Percentiles rank a stretch among this genome's conserved stretches.
Conservation (phyloP, 2,888 invertebrate genomes). For the Augochlorella aurata region DNA sequence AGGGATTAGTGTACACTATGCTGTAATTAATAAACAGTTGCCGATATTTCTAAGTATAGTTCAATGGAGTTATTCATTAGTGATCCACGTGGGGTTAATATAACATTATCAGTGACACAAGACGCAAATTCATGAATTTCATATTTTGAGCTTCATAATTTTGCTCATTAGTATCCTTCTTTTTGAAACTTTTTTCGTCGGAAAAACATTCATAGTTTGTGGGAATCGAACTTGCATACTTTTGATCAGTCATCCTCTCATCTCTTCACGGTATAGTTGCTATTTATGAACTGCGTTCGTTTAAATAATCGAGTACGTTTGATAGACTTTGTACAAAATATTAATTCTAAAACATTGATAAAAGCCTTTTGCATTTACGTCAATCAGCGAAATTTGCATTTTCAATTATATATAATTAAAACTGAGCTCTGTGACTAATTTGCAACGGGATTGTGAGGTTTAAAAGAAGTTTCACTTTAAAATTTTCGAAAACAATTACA, state of each 20-base stretch:
- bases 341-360: background rate
- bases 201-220: no score
- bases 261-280: background rate
- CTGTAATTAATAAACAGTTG: no score
- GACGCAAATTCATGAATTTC: no score
- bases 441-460: background rate
- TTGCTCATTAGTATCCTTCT: no score
- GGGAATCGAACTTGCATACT: no score
- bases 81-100: no score
- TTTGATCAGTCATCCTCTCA: background rate
- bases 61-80: no score
- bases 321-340: slow-evolving; percentile 35
- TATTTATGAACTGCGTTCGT: background rate
- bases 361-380: background rate
- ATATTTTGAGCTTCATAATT: no score
- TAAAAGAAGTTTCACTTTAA: background rate
- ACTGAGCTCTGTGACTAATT: background rate
- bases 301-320: slow-evolving; percentile 21
- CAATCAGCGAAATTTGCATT: background rate
- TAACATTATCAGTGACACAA: no score
- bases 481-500: background rate
- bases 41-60: no score
- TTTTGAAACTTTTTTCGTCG: no score
- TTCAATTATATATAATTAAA: background rate
- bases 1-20: no score